Conservation (phyloP, 1,140 invertebrate species). For the Macrosteles quadrilineatus region DNA sequence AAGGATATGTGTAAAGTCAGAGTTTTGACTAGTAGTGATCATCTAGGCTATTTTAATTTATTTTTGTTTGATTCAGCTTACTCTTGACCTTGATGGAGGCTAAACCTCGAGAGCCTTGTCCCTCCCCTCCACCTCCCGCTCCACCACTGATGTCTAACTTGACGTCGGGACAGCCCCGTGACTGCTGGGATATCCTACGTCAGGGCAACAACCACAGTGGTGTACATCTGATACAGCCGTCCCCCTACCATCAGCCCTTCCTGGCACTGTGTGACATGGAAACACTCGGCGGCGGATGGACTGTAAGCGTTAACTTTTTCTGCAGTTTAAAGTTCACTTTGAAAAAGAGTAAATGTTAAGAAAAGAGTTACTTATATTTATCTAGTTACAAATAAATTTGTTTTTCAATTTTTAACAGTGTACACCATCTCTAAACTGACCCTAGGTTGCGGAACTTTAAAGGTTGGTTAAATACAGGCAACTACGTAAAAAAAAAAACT, state of each 20-base stretch:
- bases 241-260: conserved; percentile 51
- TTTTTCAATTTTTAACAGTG: no score
- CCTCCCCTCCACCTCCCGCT: neutral
- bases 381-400: no score
- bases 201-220: conserved; percentile 43
- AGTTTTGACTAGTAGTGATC: no score
- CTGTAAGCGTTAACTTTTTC: conserved; percentile 44
- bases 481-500: no score
- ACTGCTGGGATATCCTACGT: conserved; percentile 14
- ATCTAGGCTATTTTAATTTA: no score
- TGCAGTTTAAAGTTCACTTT: neutral
- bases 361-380: neutral
- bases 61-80: no score
- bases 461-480: no score
- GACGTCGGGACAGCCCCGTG: neutral
- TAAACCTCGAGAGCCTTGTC: neutral
- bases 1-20: no score
- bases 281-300: conserved; percentile 61
- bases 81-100: no score
- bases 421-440: no score
- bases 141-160: neutral
- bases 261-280: conserved; percentile 63
- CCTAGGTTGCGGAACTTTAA: no score
- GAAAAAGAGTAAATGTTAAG: neutral
- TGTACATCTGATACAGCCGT: conserved; percentile 49